Evolutionary conservation across 2,888 invertebrate genomes (phyloP).

Genomic region (Eupeodes luniger): DNA sequence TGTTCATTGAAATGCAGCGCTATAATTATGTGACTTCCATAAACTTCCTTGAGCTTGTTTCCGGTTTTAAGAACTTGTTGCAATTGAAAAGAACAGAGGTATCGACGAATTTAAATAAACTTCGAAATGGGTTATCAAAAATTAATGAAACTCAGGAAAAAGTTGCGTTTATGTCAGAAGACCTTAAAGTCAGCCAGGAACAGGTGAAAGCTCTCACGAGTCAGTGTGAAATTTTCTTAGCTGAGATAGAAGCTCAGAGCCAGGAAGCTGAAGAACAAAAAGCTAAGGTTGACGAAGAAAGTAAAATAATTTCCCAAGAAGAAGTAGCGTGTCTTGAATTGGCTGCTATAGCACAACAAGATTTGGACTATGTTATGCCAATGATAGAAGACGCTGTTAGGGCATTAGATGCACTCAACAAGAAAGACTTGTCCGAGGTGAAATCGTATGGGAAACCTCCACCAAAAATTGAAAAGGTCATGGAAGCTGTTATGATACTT

Average conservation of each 20-base stretch:
- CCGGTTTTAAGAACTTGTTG: constrained; percentile 92
- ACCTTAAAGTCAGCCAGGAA: constrained; percentile 89
- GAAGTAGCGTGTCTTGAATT: constrained; percentile 92
- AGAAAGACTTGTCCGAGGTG: constrained; percentile 94
- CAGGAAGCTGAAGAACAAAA: constrained; percentile 93
- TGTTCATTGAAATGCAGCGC: constrained; percentile 91
- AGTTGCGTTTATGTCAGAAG: constrained; percentile 93
- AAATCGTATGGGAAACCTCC: constrained; percentile 96
- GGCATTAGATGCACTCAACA: constrained; percentile 92
- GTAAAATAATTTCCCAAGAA: constrained; percentile 91
- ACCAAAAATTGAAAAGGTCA: constrained; percentile 93
- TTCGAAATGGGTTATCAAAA: constrained; percentile 92
- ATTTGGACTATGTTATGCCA: constrained; percentile 94
- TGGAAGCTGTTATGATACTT: constrained; percentile 95
- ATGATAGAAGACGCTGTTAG: constrained; percentile 92
- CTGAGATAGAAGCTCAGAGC: constrained; percentile 91
- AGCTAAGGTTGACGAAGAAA: constrained; percentile 89
- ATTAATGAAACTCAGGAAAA: constrained; percentile 93
- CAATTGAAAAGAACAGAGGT: constrained; percentile 89
- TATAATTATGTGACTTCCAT: constrained; percentile 95
- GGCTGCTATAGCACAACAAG: constrained; percentile 92
- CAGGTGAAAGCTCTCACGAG: constrained; percentile 91
- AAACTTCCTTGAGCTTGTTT: constrained; percentile 93
- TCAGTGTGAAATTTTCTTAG: constrained; percentile 94
- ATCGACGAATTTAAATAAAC: constrained; percentile 90